Evolutionary conservation across 2,888 invertebrate genomes (phyloP).

Genomic region (Epinotia nisella): DNA sequence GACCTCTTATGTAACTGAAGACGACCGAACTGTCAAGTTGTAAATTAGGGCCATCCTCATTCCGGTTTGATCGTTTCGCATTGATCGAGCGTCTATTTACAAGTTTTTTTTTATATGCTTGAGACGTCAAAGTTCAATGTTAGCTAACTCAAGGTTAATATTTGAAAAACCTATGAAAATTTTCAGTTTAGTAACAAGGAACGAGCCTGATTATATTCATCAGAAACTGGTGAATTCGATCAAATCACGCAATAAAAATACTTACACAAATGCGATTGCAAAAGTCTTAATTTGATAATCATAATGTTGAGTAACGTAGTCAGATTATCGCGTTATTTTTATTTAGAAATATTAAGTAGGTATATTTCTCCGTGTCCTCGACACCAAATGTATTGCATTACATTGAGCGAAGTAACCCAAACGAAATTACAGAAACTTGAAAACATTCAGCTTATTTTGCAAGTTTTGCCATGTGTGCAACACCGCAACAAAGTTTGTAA

Average conservation of each 20-base stretch:
- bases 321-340: constrained; percentile 7
- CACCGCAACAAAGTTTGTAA: constrained; percentile 25
- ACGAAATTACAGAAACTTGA: constrained; percentile 24
- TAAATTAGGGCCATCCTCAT: constrained; percentile 40
- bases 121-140: constrained; percentile 36
- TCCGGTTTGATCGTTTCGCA: constrained; percentile 10
- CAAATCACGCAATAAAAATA: no score
- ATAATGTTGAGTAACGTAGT: constrained; percentile 4
- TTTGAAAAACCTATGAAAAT: neutral
- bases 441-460: constrained; percentile 21
- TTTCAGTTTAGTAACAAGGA: no score
- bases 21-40: constrained; percentile 50
- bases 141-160: constrained; percentile 33
- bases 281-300: neutral
- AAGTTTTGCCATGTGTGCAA: constrained; percentile 11
- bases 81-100: constrained; percentile 18
- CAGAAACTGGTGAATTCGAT: neutral
- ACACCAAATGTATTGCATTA: constrained; percentile 24
- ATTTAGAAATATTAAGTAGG: constrained; percentile 18
- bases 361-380: constrained; percentile 15
- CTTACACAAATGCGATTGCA: no score
- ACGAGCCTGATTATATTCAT: neutral
- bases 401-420: constrained; percentile 9
- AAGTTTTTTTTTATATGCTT: neutral
- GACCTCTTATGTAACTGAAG: constrained; percentile 61